Conservation (phyloP, 2,888 invertebrate genomes). For the Drosophila kokeensis region DNA sequence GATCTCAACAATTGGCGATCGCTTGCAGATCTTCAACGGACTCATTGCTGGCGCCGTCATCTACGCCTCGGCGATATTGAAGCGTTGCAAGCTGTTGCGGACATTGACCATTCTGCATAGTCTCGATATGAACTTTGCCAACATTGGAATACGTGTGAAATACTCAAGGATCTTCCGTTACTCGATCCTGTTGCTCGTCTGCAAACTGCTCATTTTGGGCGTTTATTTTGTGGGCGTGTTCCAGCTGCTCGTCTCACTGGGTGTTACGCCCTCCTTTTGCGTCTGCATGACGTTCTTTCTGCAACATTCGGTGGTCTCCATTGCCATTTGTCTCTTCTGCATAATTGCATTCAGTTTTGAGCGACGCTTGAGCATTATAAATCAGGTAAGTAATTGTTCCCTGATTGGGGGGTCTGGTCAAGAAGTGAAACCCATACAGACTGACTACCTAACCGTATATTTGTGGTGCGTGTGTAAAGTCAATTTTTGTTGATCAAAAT, state of each 20-base stretch:
- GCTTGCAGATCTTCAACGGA: constrained; percentile 81
- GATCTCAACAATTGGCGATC: constrained; percentile 82
- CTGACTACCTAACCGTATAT: background rate
- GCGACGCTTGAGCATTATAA: constrained; percentile 81
- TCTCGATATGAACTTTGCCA: constrained; percentile 79
- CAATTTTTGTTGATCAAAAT: background rate
- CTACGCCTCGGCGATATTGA: constrained; percentile 77
- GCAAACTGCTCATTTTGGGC: constrained; percentile 76
- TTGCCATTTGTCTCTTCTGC: constrained; percentile 83
- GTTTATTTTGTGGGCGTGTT: constrained; percentile 82
- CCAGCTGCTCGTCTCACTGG: constrained; percentile 75
- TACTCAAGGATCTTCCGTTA: constrained; percentile 83
- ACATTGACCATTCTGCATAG: constrained; percentile 75
- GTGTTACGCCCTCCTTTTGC: constrained; percentile 78
- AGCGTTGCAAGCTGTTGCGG: constrained; percentile 75
- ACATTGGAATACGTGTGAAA: constrained; percentile 81
- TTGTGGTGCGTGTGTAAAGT: background rate
- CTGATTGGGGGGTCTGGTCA: background rate
- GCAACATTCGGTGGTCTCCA: constrained; percentile 82
- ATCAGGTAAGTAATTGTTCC: constrained; percentile 76
- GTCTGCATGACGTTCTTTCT: constrained; percentile 83
- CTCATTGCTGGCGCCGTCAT: constrained; percentile 81
- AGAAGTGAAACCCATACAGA: background rate
- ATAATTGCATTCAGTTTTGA: constrained; percentile 82
- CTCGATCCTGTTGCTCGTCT: constrained; percentile 75